Conservation (phyloP, 1,140 invertebrate genomes). For the Mactra quadrangularis region DNA sequence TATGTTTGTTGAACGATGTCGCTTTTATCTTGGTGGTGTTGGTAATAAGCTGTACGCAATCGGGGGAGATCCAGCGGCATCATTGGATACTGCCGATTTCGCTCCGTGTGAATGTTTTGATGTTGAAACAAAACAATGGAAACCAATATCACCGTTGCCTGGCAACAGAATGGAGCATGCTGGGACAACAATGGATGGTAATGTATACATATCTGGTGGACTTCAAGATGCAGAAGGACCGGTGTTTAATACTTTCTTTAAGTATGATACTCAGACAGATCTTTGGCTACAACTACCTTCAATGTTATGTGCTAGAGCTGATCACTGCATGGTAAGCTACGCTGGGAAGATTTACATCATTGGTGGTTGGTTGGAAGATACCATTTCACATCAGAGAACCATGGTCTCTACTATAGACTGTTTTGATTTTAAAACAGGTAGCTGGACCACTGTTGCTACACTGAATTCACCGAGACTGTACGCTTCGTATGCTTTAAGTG, state of each 20-base stretch:
- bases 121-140: constrained; percentile 86
- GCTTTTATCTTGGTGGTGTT: constrained; percentile 89
- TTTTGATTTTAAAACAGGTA: constrained; percentile 87
- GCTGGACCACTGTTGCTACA: constrained; percentile 87
- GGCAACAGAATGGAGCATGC: constrained; percentile 88
- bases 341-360: constrained; percentile 88
- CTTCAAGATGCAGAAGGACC: constrained; percentile 85
- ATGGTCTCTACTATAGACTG: constrained; percentile 88
- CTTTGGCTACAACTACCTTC: constrained; percentile 86
- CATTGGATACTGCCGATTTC: constrained; percentile 76
- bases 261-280: constrained; percentile 86
- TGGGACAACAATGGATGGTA: constrained; percentile 85
- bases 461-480: constrained; percentile 89
- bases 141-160: constrained; percentile 86
- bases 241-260: constrained; percentile 86
- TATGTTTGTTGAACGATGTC: constrained; percentile 88
- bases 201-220: constrained; percentile 87
- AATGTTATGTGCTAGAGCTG: constrained; percentile 88
- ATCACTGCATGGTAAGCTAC: constrained; percentile 88
- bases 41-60: constrained; percentile 88
- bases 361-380: constrained; percentile 89
- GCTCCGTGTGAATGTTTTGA: constrained; percentile 88
- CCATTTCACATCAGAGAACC: constrained; percentile 85
- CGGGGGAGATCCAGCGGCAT: constrained; percentile 85
- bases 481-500: constrained; percentile 87